Conservation (phyloP, 2,888 invertebrate genomes). For the Pollenia griseotomentosa region DNA sequence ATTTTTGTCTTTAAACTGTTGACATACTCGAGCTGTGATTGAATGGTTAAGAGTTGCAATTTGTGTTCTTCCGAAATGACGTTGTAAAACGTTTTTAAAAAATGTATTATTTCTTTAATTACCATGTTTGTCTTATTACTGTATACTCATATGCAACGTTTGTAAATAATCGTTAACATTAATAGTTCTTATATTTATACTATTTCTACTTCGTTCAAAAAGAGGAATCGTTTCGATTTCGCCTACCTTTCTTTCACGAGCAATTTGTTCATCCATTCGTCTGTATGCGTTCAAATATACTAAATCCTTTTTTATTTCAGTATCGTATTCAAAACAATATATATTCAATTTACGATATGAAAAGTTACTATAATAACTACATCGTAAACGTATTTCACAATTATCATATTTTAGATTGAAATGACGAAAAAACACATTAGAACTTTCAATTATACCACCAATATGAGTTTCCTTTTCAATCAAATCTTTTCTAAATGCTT, state of each 20-base stretch:
- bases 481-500: constrained; percentile 51
- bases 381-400: no score
- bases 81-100: constrained; percentile 24
- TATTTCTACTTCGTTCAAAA: background rate
- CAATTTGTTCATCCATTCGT: no score
- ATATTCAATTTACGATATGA: no score
- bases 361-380: no score
- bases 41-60: constrained; percentile 1
- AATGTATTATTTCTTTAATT: constrained; percentile 9
- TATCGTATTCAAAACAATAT: no score
- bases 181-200: constrained; percentile 5
- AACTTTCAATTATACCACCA: constrained; percentile 47
- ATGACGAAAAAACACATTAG: constrained; percentile 48
- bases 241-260: no score
- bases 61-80: constrained; percentile 12
- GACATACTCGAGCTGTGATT: constrained; percentile 13
- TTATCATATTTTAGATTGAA: background rate
- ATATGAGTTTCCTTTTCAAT: constrained; percentile 42
- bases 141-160: constrained; percentile 1
- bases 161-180: constrained; percentile 16
- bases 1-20: constrained; percentile 7
- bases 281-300: no score
- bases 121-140: constrained; percentile 9
- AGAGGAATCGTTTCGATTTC: background rate
- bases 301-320: no score